Conservation (phyloP, 2,113 vertebrate species). For the Scartelaos histophorus region DNA sequence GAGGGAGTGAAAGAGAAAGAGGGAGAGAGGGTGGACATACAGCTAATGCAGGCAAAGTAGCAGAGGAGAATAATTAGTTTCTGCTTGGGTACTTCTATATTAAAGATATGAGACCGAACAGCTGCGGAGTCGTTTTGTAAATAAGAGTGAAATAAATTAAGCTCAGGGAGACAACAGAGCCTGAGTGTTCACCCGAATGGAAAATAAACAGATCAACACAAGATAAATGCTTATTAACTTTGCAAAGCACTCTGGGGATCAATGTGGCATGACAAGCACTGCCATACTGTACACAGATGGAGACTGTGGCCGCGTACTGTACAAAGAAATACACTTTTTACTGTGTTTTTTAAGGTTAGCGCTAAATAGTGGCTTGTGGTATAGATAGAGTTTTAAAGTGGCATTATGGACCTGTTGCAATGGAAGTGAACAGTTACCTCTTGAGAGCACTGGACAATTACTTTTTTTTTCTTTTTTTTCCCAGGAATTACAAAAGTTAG, state of each 20-base stretch:
- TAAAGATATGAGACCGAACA: constrained; percentile 4
- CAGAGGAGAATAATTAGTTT: constrained; percentile 8
- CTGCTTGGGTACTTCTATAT: constrained; percentile 7
- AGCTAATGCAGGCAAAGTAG: neutral
- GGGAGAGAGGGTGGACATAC: neutral
- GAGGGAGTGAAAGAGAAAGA: neutral
- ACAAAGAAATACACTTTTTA: neutral
- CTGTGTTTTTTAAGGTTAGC: too few species aligned
- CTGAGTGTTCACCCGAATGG: neutral
- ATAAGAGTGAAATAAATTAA: constrained; percentile 4
- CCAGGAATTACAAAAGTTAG: too few species aligned
- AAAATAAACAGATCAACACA: constrained; percentile 7
- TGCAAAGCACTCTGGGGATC: neutral
- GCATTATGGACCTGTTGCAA: too few species aligned
- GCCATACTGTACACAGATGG: neutral
- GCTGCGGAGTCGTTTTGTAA: constrained; percentile 1
- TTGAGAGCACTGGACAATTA: too few species aligned
- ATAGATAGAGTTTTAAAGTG: too few species aligned
- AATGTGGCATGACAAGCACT: constrained; percentile 1
- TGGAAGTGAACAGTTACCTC: too few species aligned
- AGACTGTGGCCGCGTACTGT: neutral
- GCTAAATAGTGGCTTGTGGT: too few species aligned
- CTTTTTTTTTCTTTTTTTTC: too few species aligned
- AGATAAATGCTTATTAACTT: constrained; percentile 12
- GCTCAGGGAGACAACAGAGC: constrained; percentile 2